Evolutionary conservation across 2,113 vertebrate genomes (phyloP), one percentile per base, ranked within the genome.

Genomic region (Clupea harengus): DNA sequence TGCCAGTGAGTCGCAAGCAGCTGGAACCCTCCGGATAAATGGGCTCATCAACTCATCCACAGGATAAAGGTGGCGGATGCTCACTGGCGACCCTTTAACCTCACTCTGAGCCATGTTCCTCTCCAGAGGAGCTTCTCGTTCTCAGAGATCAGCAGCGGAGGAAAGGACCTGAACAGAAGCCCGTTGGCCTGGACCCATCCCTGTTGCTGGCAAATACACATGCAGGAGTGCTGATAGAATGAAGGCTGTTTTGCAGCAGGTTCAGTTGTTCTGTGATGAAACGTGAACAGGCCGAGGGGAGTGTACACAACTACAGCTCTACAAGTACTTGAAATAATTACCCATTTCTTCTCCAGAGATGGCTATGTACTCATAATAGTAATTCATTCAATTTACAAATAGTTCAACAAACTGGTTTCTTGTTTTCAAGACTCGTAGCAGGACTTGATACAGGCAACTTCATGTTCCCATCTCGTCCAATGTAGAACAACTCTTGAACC

Each of bases 21-120:
- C 67, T 32, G 32, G 13, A 15, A 15, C 10, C 5, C 10, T 15
- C 72, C 13, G 72, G 72, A 78, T 39, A 15, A 67, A n/a, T 3
- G 13, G 11, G 4, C 28, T 15, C 28, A 4, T 28, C 28, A 28
- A 32, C 13, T 32, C 13, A 44, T 17, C 13, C 28, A 15, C 72
- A 78, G 72, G 72, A 78, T 78, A 78, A 78, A 78, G 72, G 72
- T 78, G 72, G 32, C 72, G 72, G 72, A 78, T 78, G 28, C 72
- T 44, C 72, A 4, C 72, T 17, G 72, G 10, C 5, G 72, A 75
- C 28, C 72, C 5, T 39, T 39, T 39, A 32, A 78, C 72, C 72
- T 78, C 72, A 78, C 72, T 28, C 39, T 78, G 72, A 78, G 72
- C 32, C 4, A 5, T 6, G 72, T 15, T 18, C 28, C 4, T 32